Evolutionary conservation across 2,888 invertebrate species (phyloP).

Genomic region (Diploptera punctata): DNA sequence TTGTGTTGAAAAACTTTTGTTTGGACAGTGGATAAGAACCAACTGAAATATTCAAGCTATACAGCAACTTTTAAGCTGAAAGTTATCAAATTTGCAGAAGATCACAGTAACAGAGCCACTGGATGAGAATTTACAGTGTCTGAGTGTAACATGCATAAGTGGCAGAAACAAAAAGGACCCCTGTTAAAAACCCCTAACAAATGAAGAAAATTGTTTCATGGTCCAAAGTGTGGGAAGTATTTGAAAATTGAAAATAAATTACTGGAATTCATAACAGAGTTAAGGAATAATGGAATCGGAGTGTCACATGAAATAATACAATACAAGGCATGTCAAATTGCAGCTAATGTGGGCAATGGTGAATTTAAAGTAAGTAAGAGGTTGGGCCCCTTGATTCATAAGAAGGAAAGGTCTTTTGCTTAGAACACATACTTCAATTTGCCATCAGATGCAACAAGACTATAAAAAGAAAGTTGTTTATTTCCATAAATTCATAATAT

Average conservation of each 20-base stretch:
- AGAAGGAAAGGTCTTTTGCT: not conserved
- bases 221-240: constrained; percentile 6
- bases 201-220: not conserved
- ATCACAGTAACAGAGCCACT: not conserved
- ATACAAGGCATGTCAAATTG: not conserved
- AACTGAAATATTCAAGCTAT: constrained; percentile 6
- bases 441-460: not conserved
- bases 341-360: not conserved
- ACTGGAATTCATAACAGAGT: not conserved
- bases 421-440: not conserved
- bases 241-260: not conserved
- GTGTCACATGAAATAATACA: not conserved
- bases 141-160: not conserved
- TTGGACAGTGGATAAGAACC: too few relatives aligned
- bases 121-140: not conserved
- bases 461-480: not conserved
- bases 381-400: not conserved
- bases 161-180: not conserved
- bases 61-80: constrained; percentile 6
- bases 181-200: not conserved
- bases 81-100: constrained; percentile 8
- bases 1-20: too few relatives aligned
- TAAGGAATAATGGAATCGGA: not conserved
- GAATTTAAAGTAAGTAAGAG: not conserved
- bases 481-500: not conserved